Evolutionary conservation across 2,888 invertebrate genomes (phyloP), one percentile per base, ranked within the genome.

Genomic region (Acanthopleura granulata): DNA sequence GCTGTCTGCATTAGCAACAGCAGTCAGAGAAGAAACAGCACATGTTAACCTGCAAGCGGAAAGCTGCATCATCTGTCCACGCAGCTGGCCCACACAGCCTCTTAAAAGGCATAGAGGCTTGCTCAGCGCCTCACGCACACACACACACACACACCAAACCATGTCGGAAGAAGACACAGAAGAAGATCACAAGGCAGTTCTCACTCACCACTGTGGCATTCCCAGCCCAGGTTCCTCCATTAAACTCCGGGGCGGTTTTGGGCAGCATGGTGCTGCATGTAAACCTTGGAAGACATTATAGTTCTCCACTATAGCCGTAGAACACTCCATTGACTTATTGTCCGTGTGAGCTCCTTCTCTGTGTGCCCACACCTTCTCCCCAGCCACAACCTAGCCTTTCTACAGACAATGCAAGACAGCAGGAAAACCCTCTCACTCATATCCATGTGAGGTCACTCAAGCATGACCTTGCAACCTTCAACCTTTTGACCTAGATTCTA

Each of bases 401-500:
- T n/a, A 57, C 57, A 57, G 57, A 57, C 57, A 57, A 57, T 57
- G 57, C 18, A 57, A 57, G 57, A 18, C 57, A 57, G 57, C 18
- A 57, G 57, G 57, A 16, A 66, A 66, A 66, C 22, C 57, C 66
- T 16, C 29, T 27, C 66, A 27, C 22, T 27, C 25, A 66, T 25
- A 66, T 16, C 66, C 66, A 66, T 66, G 66, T 66, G 66, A 66
- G 66, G 66, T 66, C 66, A 66, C 6, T 66, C 25, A 66, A 66
- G 66, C 66, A 66, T 27, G 29, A 66, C 66, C 66, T 27, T 27
- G 66, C 66, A 27, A 66, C 66, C 66, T 66, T 66, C 66, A 66
- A 66, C 66, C 66, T 66, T 66, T 27, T 66, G 66, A 66, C 66
- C 66, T 66, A 66, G 29, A 66, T 66, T 66, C 66, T 66, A 66